These are phyloP conservation scores for Dolichallabes microphthalmus DNA, from an alignment of 2,113 vertebrate genomes.

Conservation along the genomic window DNA sequence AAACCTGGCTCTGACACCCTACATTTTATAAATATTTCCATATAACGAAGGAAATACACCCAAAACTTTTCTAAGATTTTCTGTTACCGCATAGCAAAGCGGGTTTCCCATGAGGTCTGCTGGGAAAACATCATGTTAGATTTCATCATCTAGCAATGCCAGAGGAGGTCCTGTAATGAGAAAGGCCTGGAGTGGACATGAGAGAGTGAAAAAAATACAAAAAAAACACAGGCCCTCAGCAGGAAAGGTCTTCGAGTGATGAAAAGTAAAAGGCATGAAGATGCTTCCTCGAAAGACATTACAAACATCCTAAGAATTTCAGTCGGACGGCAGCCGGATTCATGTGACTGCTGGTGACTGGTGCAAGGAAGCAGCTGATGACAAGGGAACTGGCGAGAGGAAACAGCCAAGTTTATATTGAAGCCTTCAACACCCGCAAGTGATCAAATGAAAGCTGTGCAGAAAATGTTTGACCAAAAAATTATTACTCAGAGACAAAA, in stretches of 20 bases:
- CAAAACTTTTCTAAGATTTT: slow-evolving; percentile 28
- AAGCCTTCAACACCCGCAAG: neutral
- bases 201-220: slow-evolving; percentile 45
- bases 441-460: neutral
- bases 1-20: neutral
- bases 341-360: slow-evolving; percentile 3
- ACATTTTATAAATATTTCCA: slow-evolving; percentile 33
- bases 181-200: slow-evolving; percentile 42
- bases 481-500: neutral
- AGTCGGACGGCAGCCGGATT: neutral
- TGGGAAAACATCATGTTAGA: slow-evolving; percentile 38
- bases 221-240: slow-evolving; percentile 29
- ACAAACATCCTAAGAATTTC: neutral
- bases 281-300: slow-evolving; percentile 52
- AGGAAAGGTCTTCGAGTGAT: slow-evolving; percentile 37
- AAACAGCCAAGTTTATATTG: neutral
- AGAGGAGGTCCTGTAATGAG: slow-evolving; percentile 26
- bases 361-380: slow-evolving; percentile 21
- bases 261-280: slow-evolving; percentile 40
- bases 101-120: slow-evolving; percentile 44
- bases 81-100: slow-evolving; percentile 31
- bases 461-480: neutral
- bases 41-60: slow-evolving; percentile 16
- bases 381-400: neutral
- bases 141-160: slow-evolving; percentile 32